These are phyloP conservation scores for Phaonia tiefii DNA, from an alignment of 2,888 invertebrate species.

Conservation along the genomic window DNA sequence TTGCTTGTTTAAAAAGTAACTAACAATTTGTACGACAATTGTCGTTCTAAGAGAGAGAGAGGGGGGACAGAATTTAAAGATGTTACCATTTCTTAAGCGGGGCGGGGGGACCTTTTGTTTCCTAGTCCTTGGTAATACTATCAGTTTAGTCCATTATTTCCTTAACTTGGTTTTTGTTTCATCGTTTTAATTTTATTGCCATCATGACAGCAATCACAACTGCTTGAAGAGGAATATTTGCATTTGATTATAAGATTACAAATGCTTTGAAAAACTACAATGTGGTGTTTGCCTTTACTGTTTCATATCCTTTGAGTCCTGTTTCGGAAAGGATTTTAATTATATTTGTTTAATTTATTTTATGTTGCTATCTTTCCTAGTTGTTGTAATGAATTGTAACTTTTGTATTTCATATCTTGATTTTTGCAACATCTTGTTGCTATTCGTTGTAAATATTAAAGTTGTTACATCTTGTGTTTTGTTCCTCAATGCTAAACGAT, in stretches of 20 bases:
- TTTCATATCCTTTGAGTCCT: background rate
- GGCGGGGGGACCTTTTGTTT: no score
- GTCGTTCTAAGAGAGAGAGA: no score
- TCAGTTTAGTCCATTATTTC: background rate
- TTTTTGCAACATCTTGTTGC: constrained; percentile 12
- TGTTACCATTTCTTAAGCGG: no score
- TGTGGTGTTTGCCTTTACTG: background rate
- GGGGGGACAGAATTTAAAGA: no score
- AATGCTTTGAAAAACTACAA: no score
- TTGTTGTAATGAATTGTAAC: background rate
- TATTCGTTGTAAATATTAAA: no score
- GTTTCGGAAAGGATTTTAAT: background rate
- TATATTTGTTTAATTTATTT: background rate
- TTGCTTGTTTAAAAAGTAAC: no score
- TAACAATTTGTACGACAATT: no score
- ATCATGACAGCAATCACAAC: background rate
- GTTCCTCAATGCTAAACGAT: no score
- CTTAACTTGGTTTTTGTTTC: background rate
- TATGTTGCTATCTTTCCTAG: background rate
- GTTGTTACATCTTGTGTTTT: no score
- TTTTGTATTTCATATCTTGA: background rate
- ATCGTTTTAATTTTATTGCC: background rate
- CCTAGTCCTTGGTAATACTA: no score
- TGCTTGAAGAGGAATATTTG: background rate
- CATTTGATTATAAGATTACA: background rate